phyloP scores from a whole-genome alignment of 2,797 vertebrate species.

The Sylvia borin region DNA sequence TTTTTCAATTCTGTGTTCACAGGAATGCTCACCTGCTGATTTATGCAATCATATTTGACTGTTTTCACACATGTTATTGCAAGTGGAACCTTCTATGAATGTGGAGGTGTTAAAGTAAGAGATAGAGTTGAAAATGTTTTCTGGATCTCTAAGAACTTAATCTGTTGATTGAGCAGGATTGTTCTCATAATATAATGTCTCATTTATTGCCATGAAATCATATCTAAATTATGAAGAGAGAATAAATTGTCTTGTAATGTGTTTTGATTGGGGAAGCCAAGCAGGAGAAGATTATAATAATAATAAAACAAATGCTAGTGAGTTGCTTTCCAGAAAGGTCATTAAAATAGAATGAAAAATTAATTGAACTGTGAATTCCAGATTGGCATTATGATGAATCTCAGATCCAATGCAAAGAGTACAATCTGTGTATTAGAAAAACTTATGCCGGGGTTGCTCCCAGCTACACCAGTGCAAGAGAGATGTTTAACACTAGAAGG shows the following conservation, averaged over 20 bases:
- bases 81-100: neutral
- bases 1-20: neutral
- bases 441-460: neutral
- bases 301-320: conserved; percentile 8
- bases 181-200: neutral
- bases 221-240: neutral
- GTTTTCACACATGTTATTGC: neutral
- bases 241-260: neutral
- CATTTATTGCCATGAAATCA: neutral
- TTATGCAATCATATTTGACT: neutral
- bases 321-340: conserved; percentile 14
- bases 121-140: neutral
- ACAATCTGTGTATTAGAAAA: conserved; percentile 1
- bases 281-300: conserved; percentile 5
- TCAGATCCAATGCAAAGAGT: conserved; percentile 7
- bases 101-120: neutral
- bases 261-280: conserved; percentile 7
- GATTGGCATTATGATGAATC: conserved; percentile 3
- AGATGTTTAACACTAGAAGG: neutral
- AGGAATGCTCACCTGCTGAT: neutral
- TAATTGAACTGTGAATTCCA: conserved; percentile 47
- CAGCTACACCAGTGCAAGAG: neutral
- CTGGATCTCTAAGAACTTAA: neutral
- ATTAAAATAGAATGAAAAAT: conserved; percentile 58
- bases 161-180: neutral